These are phyloP conservation scores for Cathartes aura DNA, from an alignment of 2,113 vertebrate genomes.

Conservation along the genomic window DNA sequence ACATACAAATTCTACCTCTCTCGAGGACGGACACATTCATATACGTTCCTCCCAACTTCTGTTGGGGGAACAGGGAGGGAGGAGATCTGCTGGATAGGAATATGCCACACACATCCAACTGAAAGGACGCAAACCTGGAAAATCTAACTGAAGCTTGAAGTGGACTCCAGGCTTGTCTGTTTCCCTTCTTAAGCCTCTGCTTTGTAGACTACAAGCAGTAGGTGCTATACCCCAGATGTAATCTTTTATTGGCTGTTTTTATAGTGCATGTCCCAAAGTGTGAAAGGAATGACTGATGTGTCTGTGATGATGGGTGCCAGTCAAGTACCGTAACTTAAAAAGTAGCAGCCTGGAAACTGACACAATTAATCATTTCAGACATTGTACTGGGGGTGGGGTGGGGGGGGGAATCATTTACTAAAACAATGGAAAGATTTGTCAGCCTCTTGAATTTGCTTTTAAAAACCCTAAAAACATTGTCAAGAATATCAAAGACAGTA, in stretches of 20 bases:
- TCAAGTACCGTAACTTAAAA: neutral
- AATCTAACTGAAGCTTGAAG: neutral
- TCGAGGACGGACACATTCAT: neutral
- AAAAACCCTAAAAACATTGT: neutral
- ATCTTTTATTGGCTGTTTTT: neutral
- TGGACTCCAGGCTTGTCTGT: neutral
- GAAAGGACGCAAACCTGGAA: neutral
- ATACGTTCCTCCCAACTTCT: neutral
- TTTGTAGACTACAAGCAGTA: neutral
- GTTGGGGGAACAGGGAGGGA: no score
- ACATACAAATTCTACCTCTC: neutral
- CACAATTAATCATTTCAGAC: neutral
- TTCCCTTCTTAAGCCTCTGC: neutral
- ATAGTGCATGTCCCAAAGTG: neutral
- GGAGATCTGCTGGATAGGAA: neutral
- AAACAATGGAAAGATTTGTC: neutral
- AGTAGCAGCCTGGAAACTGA: neutral
- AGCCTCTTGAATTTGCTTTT: neutral
- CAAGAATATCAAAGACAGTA: neutral
- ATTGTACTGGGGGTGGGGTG: no score
- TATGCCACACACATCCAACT: neutral
- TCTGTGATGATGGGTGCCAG: neutral
- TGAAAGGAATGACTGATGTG: neutral
- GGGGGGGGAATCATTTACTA: neutral
- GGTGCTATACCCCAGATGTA: neutral